Base-by-base conservation (phyloP, 1,140 invertebrate genomes). In the Chlorops oryzae region DNA sequence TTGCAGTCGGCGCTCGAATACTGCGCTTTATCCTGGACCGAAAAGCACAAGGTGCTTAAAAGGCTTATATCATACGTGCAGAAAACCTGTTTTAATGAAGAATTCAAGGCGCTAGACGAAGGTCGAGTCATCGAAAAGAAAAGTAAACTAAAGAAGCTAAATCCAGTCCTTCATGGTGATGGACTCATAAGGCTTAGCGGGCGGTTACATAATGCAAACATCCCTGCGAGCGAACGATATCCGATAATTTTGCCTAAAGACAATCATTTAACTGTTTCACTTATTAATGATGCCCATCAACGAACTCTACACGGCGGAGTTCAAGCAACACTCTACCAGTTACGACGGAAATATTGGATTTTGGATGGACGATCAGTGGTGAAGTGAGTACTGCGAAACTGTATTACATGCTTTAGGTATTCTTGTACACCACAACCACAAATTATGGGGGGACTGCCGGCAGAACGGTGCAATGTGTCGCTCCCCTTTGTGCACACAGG, bases 401-500 rank as follows among this genome's bases (percentile, higher is more conserved):
- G 39, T 21, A 40, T 40, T 10, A 17, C 5, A 20, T 40, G 13
- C 5, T 40, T 40, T 21, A 17, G 39, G 13, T 13, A 40, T 6
- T 6, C 17, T 17, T 40, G 39, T 21, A 5, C 1, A 1, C 39
- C 39, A 20, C 39, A 40, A 20, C 18, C 17, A 7, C 39, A 40
- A 40, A 40, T 40, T 21, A 24, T 40, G 39, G 39, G 39, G 18
- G 20, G 22, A 4, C 20, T 40, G 13, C 39, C 39, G 13, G 3
- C 5, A 18, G 39, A 20, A 18, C 39, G 39, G 5, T 40, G 5
- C 20, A 40, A 40, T 18, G 39, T 21, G 12, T 18, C 39, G 6
- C 13, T 13, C 5, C 5, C 68, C 9, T 73, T 72, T 51, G 45
- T 41, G 12, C 25, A 34, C 12, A 22, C 45, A 10, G 56, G 58